Evolutionary conservation across 2,888 invertebrate genomes (phyloP).

Genomic region (Linnaemya tessellans): DNA sequence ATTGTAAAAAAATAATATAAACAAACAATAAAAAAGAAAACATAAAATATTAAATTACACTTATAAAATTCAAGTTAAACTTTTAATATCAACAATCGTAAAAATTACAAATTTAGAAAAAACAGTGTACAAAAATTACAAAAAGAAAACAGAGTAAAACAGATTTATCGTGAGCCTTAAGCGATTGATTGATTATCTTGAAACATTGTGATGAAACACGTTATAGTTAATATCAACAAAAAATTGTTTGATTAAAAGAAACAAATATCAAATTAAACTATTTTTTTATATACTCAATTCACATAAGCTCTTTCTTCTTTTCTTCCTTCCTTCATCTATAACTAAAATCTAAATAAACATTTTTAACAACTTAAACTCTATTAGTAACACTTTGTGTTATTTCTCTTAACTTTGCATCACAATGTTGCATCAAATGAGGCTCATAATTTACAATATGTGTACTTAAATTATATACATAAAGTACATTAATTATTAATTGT

Average conservation of each 20-base stretch:
- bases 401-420: slow-evolving; percentile 54
- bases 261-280: slow-evolving; percentile 33
- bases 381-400: slow-evolving; percentile 42
- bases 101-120: slow-evolving; percentile 36
- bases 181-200: slow-evolving; percentile 14
- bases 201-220: slow-evolving; percentile 55
- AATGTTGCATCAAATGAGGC: slow-evolving; percentile 50
- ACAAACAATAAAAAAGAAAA: slow-evolving; percentile 13
- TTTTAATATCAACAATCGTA: slow-evolving; percentile 50
- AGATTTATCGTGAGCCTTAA: slow-evolving; percentile 37
- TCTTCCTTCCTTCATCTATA: neutral
- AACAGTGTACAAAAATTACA: slow-evolving; percentile 30
- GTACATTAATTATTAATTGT: slow-evolving; percentile 47
- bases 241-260: slow-evolving; percentile 23
- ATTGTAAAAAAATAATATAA: slow-evolving; percentile 12
- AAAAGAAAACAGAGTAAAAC: slow-evolving; percentile 32
- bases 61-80: slow-evolving; percentile 40
- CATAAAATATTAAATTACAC: slow-evolving; percentile 48
- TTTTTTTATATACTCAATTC: slow-evolving; percentile 23
- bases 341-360: slow-evolving; percentile 53
- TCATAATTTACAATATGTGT: slow-evolving; percentile 24
- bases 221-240: slow-evolving; percentile 18
- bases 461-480: slow-evolving; percentile 23
- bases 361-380: slow-evolving; percentile 60
- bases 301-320: neutral